Base-by-base conservation (phyloP, 2,888 invertebrate species). In the Andrena camellia region DNA sequence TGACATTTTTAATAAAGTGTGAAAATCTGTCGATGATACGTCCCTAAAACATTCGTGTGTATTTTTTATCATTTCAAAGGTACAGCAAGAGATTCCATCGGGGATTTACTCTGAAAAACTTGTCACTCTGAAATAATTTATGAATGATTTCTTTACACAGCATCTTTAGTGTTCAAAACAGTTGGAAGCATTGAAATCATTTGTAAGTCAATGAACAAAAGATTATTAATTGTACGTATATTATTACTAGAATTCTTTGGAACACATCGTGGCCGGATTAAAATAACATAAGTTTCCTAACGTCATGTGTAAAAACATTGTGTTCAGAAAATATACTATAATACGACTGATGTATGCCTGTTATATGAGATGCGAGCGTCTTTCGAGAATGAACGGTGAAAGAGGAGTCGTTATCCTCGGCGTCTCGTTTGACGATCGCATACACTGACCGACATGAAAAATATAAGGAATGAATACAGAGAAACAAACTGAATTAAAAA, bases 241-340 rank as follows among this genome's bases (percentile, higher is more conserved):
- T 67, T 68, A 52, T 42, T 69, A 80, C 77, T 23, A 10, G 73
- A 86, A 86, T 86, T 90, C 86, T 85, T 88, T 90, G 91, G 90
- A 93, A 92, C 91, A 91, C 91, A 90, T 91, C 90, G 90, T 90
- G 90, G 90, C 90, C 89, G 91, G 92, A 91, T 89, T 93, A 90
- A 92, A 86, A 88, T 91, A 93, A 93, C 91, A 91, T 94, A 94
- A 94, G 92, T 94, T 94, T 94, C 94, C 94, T 94, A 93, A 94
- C 91, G 93, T 94, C 93, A 93, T 93, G 91, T 93, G 93, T 94
- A 94, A 94, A 93, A 93, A 94, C 91, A 94, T 94, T 94, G 94
- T 94, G 94, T 94, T 94, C 94, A 94, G 91, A 93, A 93, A 93
- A 92, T 93, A 93, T 93, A 93, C 93, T 93, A 93, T 92, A 93